A percentile compares a stretch with the other conserved stretches of the same genome.
These are phyloP conservation scores for Streblospio benedicti DNA, from an alignment of 1,140 invertebrate species.

Conservation along the genomic window DNA sequence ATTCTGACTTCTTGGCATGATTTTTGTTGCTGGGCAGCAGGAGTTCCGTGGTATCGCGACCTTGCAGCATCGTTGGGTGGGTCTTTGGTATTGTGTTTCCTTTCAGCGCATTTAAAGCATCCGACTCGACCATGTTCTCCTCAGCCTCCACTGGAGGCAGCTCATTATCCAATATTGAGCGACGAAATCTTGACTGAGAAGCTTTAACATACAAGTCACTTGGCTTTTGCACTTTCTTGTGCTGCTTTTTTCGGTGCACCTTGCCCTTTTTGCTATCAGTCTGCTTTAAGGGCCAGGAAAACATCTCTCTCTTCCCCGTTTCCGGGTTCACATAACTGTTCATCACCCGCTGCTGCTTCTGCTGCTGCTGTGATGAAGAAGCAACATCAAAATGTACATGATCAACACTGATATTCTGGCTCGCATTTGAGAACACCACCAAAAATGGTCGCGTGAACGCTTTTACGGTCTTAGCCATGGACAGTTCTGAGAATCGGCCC, in stretches of 20 bases:
- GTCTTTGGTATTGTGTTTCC: conserved; percentile 21
- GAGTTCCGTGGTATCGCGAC: conserved; percentile 10
- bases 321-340: conserved; percentile 22
- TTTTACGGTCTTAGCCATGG: conserved; percentile 27
- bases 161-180: conserved; percentile 42
- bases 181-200: not conserved
- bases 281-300: too few species aligned
- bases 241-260: not conserved
- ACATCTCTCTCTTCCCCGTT: too few species aligned
- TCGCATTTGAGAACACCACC: conserved; percentile 46
- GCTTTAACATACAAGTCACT: not conserved
- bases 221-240: too few species aligned
- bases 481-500: too few species aligned
- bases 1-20: not conserved
- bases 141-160: conserved; percentile 25
- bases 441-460: conserved; percentile 43
- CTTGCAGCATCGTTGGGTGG: conserved; percentile 34
- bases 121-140: conserved; percentile 1
- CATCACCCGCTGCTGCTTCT: not conserved
- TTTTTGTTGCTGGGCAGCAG: not conserved
- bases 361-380: not conserved
- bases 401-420: conserved; percentile 25
- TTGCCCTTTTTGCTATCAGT: not conserved
- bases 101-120: not conserved
- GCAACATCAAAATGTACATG: not conserved